These are phyloP conservation scores for Heliangelus exortis DNA, from an alignment of 2,797 vertebrate species.

Conservation along the genomic window DNA sequence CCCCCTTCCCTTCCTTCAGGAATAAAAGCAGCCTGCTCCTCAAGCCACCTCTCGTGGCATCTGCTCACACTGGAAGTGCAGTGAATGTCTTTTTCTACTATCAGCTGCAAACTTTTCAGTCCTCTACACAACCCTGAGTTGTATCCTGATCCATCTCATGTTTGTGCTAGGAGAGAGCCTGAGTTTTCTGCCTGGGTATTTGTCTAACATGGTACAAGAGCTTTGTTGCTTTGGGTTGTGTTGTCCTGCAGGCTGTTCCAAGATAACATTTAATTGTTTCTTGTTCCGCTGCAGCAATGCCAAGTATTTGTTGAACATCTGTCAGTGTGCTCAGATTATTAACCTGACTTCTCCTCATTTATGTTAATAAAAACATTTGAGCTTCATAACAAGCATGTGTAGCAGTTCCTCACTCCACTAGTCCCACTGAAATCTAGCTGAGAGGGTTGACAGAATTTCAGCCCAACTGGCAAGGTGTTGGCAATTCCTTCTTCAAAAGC, in stretches of 20 bases:
- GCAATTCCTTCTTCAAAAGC: neutral
- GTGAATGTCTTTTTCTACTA: neutral
- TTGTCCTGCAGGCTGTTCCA: constrained; percentile 6
- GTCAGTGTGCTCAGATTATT: constrained; percentile 52
- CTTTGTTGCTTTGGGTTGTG: neutral
- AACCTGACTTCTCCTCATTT: constrained; percentile 51
- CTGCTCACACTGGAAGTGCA: neutral
- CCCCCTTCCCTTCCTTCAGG: neutral
- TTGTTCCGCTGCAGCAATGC: constrained; percentile 35
- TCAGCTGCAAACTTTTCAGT: neutral
- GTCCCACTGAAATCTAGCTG: neutral
- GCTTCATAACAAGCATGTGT: neutral
- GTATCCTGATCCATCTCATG: rapidly evolving
- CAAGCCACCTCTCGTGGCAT: neutral
- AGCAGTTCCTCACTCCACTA: neutral
- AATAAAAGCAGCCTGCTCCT: neutral
- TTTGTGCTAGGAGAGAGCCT: neutral
- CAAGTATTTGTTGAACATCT: constrained; percentile 62
- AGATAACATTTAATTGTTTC: constrained; percentile 14
- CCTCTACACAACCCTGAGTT: rapidly evolving
- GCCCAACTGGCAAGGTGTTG: neutral
- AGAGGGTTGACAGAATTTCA: neutral
- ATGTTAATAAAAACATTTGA: constrained; percentile 39
- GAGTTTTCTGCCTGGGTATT: neutral
- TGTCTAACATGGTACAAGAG: neutral